phyloP scores from a whole-genome alignment of 2,797 vertebrate genomes.

The Varecia variegata region DNA sequence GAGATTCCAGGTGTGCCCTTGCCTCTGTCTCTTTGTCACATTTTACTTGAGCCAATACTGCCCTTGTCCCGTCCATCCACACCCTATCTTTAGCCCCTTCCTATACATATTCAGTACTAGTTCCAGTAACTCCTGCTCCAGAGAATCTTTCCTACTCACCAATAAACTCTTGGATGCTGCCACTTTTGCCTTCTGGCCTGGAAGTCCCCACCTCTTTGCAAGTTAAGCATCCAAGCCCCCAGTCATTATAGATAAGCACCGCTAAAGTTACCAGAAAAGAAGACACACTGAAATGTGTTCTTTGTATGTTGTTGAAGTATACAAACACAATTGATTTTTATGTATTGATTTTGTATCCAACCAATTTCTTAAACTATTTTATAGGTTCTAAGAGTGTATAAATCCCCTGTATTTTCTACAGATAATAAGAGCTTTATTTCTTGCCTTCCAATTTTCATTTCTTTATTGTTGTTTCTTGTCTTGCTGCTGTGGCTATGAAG shows the following conservation, averaged over 20 bases:
- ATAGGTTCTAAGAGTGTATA: not conserved
- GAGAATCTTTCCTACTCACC: not conserved
- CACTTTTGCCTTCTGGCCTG: not conserved
- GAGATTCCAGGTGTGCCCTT: not conserved
- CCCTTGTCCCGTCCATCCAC: not conserved
- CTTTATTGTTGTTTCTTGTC: not conserved
- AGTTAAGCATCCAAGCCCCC: not conserved
- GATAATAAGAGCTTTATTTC: not conserved
- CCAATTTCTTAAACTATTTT: not conserved
- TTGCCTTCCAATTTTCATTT: not conserved
- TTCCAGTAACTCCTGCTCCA: not conserved
- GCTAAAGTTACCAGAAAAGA: not conserved
- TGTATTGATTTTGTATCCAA: slow-evolving; percentile 21
- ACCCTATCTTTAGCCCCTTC: not conserved
- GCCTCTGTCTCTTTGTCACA: not conserved
- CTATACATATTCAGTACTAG: not conserved
- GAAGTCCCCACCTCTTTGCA: not conserved
- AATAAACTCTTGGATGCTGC: not conserved
- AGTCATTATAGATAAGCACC: not conserved
- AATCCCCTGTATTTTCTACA: slow-evolving; percentile 24
- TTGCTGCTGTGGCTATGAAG: not conserved
- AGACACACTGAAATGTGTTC: not conserved
- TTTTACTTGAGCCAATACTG: not conserved
- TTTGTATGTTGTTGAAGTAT: slow-evolving; percentile 1
- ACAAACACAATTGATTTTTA: slow-evolving; percentile 9